phyloP scores from a whole-genome alignment of 2,888 invertebrate genomes.

The Thymelicus sylvestris region DNA sequence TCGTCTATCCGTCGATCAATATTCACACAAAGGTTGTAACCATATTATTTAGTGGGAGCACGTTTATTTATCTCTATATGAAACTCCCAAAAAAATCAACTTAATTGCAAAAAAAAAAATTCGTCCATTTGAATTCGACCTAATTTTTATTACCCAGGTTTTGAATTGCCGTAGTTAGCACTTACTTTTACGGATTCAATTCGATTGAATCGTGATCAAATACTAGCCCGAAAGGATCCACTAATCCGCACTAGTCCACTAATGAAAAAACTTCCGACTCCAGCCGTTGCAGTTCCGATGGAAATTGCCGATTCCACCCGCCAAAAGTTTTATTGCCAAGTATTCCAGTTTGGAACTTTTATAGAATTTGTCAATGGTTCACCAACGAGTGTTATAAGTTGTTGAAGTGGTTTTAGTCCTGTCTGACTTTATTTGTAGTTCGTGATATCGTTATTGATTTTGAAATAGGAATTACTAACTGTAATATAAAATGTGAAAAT shows the following conservation, averaged over 20 bases:
- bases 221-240: conserved; percentile 20
- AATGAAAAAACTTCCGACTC: conserved; percentile 34
- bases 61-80: too few species aligned
- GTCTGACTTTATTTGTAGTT: background rate
- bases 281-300: conserved; percentile 30
- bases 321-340: conserved; percentile 34
- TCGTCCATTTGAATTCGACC: too few species aligned
- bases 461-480: background rate
- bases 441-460: background rate
- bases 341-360: conserved; percentile 29
- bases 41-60: too few species aligned
- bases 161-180: conserved; percentile 22
- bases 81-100: too few species aligned
- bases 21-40: too few species aligned
- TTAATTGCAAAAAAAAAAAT: too few species aligned
- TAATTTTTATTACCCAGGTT: background rate
- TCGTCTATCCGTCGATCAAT: too few species aligned
- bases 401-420: conserved; percentile 5
- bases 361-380: conserved; percentile 23
- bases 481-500: too few species aligned
- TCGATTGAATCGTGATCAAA: conserved; percentile 30
- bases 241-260: conserved; percentile 33
- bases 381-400: conserved; percentile 17
- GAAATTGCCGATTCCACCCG: conserved; percentile 26
- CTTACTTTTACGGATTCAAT: conserved; percentile 32